phyloP scores from a whole-genome alignment of 1,140 invertebrate species.

The Heliconius himera region DNA sequence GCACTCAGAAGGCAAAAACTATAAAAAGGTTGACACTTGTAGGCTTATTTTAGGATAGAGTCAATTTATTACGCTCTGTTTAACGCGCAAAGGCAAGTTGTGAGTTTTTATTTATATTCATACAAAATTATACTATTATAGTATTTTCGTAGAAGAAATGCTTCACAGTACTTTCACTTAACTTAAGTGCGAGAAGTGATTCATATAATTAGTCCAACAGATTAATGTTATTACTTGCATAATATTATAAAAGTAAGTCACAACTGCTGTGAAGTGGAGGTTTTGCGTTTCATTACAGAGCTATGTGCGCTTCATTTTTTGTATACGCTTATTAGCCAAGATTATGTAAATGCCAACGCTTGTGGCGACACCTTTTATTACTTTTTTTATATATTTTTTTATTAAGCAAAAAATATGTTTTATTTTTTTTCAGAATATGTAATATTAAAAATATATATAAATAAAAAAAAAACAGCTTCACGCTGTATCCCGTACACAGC shows the following conservation, averaged over 20 bases:
- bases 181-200: constrained; percentile 29
- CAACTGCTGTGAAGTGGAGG: constrained; percentile 6
- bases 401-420: no score
- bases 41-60: background rate
- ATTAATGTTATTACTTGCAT: constrained; percentile 23
- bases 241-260: constrained; percentile 29
- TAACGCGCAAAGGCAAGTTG: background rate
- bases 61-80: background rate
- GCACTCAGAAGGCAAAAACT: background rate
- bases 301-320: constrained; percentile 20
- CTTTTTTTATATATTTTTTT: no score
- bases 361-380: background rate
- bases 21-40: no score
- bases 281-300: constrained; percentile 30
- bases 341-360: constrained; percentile 6
- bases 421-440: no score
- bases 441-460: no score
- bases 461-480: no score
- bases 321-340: background rate
- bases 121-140: background rate
- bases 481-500: no score
- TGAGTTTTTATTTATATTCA: background rate
- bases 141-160: background rate
- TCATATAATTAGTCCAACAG: constrained; percentile 40
- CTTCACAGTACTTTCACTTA: background rate